Conservation (phyloP, 2,797 vertebrate species). For the Aplochiton taeniatus region DNA sequence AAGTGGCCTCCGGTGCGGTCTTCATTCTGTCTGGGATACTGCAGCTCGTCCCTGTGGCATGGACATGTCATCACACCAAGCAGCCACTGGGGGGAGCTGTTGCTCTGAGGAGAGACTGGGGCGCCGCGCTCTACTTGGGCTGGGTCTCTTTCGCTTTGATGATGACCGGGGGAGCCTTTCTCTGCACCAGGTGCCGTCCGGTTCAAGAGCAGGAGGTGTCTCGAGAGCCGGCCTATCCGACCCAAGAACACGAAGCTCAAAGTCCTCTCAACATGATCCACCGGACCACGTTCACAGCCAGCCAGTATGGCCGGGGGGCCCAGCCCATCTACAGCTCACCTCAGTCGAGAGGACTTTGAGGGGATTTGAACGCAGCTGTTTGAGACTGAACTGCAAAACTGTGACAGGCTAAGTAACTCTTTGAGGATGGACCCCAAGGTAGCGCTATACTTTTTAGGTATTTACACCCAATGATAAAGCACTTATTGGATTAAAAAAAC, state of each 20-base stretch:
- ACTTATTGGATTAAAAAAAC: no score
- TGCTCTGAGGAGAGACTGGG: conserved; percentile 83
- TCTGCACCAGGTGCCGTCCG: conserved; percentile 81
- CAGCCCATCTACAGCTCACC: conserved; percentile 22
- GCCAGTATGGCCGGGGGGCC: conserved; percentile 59
- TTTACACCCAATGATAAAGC: no score
- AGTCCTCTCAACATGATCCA: conserved; percentile 69
- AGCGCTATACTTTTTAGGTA: no score
- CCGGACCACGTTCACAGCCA: conserved; percentile 63
- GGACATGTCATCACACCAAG: conserved; percentile 86
- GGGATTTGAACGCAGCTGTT: background rate
- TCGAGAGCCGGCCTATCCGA: background rate
- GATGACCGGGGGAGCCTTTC: conserved; percentile 77
- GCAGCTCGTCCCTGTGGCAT: conserved; percentile 84
- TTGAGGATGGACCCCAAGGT: no score
- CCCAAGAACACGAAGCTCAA: conserved; percentile 29
- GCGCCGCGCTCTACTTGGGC: conserved; percentile 84
- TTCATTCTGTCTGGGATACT: conserved; percentile 82
- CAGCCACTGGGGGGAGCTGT: conserved; percentile 82
- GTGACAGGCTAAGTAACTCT: background rate
- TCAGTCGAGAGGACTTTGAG: background rate
- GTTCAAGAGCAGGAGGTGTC: conserved; percentile 8
- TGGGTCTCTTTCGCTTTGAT: conserved; percentile 84
- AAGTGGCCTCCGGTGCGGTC: conserved; percentile 78
- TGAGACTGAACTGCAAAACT: conserved; percentile 2